Base-by-base conservation (phyloP, 30 jellyfish, hydroid and myxozoan genomes). In the Nemopilema nomurai region DNA sequence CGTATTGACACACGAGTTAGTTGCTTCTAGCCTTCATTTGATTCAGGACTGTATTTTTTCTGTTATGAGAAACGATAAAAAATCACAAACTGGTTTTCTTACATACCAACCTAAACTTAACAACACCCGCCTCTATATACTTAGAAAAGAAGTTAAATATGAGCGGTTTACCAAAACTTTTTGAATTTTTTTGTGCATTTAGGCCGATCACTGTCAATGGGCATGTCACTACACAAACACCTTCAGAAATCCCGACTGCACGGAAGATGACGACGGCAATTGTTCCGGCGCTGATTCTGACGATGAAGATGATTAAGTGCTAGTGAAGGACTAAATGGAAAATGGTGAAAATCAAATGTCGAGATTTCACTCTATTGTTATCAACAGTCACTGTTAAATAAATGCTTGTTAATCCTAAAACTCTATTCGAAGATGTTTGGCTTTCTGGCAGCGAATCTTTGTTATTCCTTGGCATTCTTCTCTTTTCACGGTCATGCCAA, bases 181-280 rank as follows among this genome's bases (percentile, higher is more conserved):
- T n/a, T n/a, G n/a, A n/a, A n/a, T n/a, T n/a, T n/a, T n/a, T n/a
- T n/a, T n/a, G n/a, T n/a, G n/a, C n/a, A n/a, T 32, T 24, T 19
- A 67, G 68, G 96, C 96, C 27, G 96, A 88, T 52, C 71, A 69
- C 67, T 88, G 96, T 33, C 53, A 85, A 3, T 24, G 51, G 4
- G 89, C 92, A 8, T 88, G 96, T 77, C 92, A 80, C 74, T 79
- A 49, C 49, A 88, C 96, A 13, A 89, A 65, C 64, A 89, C 69
- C 23, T 69, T 26, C 65, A 62, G 62, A 57, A 88, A 81, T 49
- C 89, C 92, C 8, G 31, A 62, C 22, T 88, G 96, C 62, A 63
- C 31, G 1, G 64, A 31, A 29, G 74, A 51, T 30, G 69, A 51
- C 21, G 82, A 71, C 27, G 25, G 51, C 33, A 6, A 41, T 6